phyloP scores from a whole-genome alignment of 2,888 invertebrate species.

The Axea sp. region DNA sequence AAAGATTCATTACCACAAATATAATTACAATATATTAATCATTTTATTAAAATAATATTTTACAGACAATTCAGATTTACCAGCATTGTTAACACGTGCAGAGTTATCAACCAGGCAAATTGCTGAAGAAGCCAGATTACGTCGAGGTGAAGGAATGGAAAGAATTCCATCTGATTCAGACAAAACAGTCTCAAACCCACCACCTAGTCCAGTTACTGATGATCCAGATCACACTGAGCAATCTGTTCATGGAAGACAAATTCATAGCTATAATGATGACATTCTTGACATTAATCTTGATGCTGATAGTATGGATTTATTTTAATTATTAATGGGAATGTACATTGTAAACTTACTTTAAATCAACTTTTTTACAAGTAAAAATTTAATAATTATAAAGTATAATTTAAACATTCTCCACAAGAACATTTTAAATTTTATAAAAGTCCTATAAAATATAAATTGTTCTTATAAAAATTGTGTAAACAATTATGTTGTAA shows the following conservation, averaged over 20 bases:
- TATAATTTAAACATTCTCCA: too few species aligned
- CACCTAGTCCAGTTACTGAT: conserved; percentile 90
- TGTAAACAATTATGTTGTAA: too few species aligned
- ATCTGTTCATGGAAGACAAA: conserved; percentile 71
- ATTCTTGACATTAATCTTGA: conserved; percentile 85
- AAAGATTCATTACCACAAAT: too few species aligned
- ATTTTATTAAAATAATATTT: too few species aligned
- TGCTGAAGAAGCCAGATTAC: conserved; percentile 81
- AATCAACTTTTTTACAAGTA: background rate
- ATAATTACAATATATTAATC: too few species aligned
- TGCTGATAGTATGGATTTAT: conserved; percentile 86
- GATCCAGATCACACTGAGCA: conserved; percentile 79
- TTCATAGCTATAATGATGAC: conserved; percentile 84
- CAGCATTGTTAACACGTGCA: conserved; percentile 83
- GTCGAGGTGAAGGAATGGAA: conserved; percentile 77
- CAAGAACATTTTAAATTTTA: too few species aligned
- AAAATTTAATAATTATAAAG: too few species aligned
- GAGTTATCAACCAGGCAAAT: conserved; percentile 81
- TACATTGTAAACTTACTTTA: background rate
- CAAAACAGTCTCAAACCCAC: conserved; percentile 85
- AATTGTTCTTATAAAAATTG: too few species aligned
- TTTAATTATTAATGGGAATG: conserved; percentile 77
- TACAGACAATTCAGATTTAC: conserved; percentile 81
- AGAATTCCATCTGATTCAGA: conserved; percentile 76
- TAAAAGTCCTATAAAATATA: too few species aligned